A percentile compares a stretch with the other conserved stretches of the same genome.
These are phyloP conservation scores for Aleiodes testaceus DNA, from an alignment of 2,888 invertebrate genomes.

Conservation along the genomic window DNA sequence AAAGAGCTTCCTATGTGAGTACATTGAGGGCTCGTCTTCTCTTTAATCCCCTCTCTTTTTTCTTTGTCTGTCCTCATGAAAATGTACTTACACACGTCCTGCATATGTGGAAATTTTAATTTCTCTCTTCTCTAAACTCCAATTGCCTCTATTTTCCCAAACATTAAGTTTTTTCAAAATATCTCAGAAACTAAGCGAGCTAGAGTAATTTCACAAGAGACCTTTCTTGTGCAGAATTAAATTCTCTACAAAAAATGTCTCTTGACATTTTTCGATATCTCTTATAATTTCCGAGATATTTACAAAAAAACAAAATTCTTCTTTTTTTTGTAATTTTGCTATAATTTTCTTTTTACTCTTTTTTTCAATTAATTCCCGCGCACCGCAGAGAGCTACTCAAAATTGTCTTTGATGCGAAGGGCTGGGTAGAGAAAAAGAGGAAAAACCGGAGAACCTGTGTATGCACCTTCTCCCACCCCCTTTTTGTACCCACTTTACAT, in stretches of 20 bases:
- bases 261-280: too few species aligned
- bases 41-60: slow-evolving; percentile 10
- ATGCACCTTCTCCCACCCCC: not conserved
- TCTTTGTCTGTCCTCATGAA: not conserved
- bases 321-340: too few species aligned
- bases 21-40: slow-evolving; percentile 20
- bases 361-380: slow-evolving; percentile 33
- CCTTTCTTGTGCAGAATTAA: too few species aligned
- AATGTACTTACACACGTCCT: slow-evolving; percentile 32
- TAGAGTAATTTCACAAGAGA: too few species aligned
- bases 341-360: not conserved
- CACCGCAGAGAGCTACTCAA: slow-evolving; percentile 33
- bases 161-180: too few species aligned
- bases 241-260: too few species aligned
- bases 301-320: too few species aligned
- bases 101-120: not conserved
- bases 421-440: slow-evolving; percentile 7
- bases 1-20: slow-evolving; percentile 49
- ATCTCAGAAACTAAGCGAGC: too few species aligned
- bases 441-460: slow-evolving; percentile 9
- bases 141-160: too few species aligned
- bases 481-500: slow-evolving; percentile 54
- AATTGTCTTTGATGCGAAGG: slow-evolving; percentile 19
- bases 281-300: too few species aligned
- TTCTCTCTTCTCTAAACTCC: not conserved